phyloP scores from a whole-genome alignment of 2,113 vertebrate genomes.

The Sprattus sprattus region DNA sequence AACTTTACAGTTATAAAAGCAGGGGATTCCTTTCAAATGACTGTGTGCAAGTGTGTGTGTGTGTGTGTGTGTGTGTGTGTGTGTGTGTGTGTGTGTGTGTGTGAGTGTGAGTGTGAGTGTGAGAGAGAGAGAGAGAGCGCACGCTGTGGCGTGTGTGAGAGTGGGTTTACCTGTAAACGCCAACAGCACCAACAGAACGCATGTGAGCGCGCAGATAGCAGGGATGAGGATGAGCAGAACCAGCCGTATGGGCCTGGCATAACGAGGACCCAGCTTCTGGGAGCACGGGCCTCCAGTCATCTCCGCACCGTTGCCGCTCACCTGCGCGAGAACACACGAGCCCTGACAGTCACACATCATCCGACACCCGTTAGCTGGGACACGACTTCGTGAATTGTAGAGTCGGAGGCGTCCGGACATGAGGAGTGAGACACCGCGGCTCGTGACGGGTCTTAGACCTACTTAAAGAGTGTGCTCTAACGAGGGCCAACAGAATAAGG shows the following conservation, averaged over 20 bases:
- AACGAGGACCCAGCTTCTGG: constrained; percentile 69
- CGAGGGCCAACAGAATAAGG: neutral
- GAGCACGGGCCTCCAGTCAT: constrained; percentile 73
- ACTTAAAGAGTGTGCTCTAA: neutral
- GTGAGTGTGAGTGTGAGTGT: neutral
- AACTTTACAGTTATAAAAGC: no score
- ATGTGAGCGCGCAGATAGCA: constrained; percentile 76
- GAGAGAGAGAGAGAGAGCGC: neutral
- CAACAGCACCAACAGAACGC: constrained; percentile 72
- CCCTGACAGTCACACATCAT: constrained; percentile 1
- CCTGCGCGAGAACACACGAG: constrained; percentile 58
- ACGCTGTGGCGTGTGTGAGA: neutral
- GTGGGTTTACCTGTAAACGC: constrained; percentile 72
- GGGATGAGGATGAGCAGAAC: constrained; percentile 77
- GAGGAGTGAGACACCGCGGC: neutral
- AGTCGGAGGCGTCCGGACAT: neutral
- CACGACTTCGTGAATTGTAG: neutral
- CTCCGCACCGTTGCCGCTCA: constrained; percentile 68
- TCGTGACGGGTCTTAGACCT: constrained; percentile 6
- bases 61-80: constrained; percentile 24
- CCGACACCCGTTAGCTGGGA: neutral
- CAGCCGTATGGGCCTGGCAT: constrained; percentile 69
- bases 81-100: constrained; percentile 17
- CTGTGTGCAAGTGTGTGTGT: constrained; percentile 32
- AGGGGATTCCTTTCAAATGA: neutral